Conservation (phyloP, 2,113 vertebrate species). For the Diadophis punctatus region DNA sequence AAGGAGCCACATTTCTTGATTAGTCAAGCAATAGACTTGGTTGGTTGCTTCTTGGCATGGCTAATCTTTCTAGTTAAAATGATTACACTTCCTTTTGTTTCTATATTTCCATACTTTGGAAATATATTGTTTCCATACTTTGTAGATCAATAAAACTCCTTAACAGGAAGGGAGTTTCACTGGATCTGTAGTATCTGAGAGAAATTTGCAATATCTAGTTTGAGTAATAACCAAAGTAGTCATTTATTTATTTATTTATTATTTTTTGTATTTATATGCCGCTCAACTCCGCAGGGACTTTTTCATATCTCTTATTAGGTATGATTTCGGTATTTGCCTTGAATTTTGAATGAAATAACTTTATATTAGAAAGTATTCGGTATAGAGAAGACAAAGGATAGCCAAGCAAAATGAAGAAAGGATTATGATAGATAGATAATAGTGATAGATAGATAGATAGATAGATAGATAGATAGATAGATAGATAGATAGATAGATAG, state of each 20-base stretch:
- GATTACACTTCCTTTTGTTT: not conserved
- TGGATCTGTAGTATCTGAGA: not conserved
- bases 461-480: no score
- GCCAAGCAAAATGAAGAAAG: not conserved
- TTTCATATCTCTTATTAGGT: not conserved
- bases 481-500: not conserved
- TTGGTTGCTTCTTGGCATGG: not conserved
- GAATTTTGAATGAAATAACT: not conserved
- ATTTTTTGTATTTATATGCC: no score
- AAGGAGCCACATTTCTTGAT: not conserved
- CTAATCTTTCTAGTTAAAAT: not conserved
- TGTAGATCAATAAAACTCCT: not conserved
- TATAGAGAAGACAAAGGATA: not conserved
- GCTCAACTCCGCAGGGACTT: no score
- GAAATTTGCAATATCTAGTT: not conserved
- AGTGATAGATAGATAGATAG: no score
- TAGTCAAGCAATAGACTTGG: not conserved
- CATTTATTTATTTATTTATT: no score
- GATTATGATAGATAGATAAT: not conserved
- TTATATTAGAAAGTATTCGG: not conserved
- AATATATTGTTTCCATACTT: not conserved
- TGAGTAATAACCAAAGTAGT: not conserved
- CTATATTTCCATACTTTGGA: not conserved
- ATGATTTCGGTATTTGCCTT: not conserved
- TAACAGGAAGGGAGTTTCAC: not conserved